Base-by-base conservation (phyloP, 64 coral and sea anemone species). In the Stylophora pistillata region DNA sequence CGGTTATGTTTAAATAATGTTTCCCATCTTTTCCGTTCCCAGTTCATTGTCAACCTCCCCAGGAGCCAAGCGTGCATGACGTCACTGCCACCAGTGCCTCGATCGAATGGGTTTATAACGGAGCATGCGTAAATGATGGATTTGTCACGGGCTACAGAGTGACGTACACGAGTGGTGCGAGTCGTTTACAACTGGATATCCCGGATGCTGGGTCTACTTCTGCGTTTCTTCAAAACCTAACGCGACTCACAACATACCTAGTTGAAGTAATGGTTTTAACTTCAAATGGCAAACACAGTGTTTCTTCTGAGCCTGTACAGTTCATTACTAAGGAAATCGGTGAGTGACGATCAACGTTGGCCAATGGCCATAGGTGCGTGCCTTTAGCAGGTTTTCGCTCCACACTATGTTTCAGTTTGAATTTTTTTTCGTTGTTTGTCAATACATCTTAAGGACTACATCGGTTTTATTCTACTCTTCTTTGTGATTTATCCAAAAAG, bases 1-100 rank as follows among this genome's bases (percentile, higher is more conserved):
- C n/a, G n/a, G n/a, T n/a, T 47, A 47, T 47, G 37, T 47, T 47
- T 47, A 47, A 7, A 47, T 47, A 0, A 47, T 4, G 37, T 7
- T 47, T 47, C 37, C 37, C 37, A 47, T 47, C 37, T 47, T 47
- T 47, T 47, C 37, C 7, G n/a, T 47, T 7, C 7, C 16, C 18
- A 80, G 78, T 53, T 57, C 78, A 53, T 23, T 58, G 78, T 62
- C 53, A 58, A 20, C 54, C 78, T n/a, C 78, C 78, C 53, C 13
- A 80, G 17, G n/a, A 80, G 25, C 58, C 33, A 20, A 80, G 53
- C 16, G 32, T 41, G 2, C 72, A 33, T 37, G 72, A 74, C 72
- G 32, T 74, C 72, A 74, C 72, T 37, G 32, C 72, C 32, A 74
- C 31, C 30, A 74, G 16, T 41, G 72, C 30, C 33, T 18, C 32